These are phyloP conservation scores for Carassius auratus DNA, from an alignment of 2,113 vertebrate genomes.

Conservation along the genomic window DNA sequence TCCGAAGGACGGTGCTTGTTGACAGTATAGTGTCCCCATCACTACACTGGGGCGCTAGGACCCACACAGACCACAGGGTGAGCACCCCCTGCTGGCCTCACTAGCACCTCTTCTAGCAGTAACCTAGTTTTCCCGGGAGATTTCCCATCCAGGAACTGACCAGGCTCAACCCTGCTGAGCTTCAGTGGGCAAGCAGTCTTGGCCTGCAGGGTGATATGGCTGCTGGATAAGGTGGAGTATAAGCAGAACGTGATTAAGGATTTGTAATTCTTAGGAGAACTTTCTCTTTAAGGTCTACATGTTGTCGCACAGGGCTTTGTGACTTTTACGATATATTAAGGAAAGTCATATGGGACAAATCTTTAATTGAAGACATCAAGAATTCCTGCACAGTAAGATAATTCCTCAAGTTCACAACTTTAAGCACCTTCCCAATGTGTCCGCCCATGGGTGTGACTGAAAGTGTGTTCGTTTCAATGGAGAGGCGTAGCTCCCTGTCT, in stretches of 20 bases:
- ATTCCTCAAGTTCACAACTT: slow-evolving; percentile 24
- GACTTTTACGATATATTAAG: neutral
- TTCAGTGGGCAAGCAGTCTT: no score
- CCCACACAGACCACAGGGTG: no score
- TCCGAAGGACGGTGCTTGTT: no score
- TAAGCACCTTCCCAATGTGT: slow-evolving; percentile 9
- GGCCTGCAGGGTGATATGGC: no score
- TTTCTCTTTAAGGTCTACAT: neutral
- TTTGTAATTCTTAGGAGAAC: neutral
- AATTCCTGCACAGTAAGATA: neutral
- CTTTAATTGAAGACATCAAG: neutral
- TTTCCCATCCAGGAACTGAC: no score
- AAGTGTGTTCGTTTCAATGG: neutral
- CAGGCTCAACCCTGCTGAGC: no score
- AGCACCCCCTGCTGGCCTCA: no score
- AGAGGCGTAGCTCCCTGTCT: slow-evolving; percentile 19
- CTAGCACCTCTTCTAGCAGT: no score
- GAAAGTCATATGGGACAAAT: slow-evolving; percentile 4
- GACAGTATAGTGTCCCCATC: no score
- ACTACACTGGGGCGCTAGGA: no score
- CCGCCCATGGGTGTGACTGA: neutral
- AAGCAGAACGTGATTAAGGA: neutral
- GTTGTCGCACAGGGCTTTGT: neutral
- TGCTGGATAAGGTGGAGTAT: neutral
- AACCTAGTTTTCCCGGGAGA: no score